These are phyloP conservation scores for Herpailurus yagouaroundi DNA, from an alignment of 2,113 vertebrate species.

Conservation along the genomic window DNA sequence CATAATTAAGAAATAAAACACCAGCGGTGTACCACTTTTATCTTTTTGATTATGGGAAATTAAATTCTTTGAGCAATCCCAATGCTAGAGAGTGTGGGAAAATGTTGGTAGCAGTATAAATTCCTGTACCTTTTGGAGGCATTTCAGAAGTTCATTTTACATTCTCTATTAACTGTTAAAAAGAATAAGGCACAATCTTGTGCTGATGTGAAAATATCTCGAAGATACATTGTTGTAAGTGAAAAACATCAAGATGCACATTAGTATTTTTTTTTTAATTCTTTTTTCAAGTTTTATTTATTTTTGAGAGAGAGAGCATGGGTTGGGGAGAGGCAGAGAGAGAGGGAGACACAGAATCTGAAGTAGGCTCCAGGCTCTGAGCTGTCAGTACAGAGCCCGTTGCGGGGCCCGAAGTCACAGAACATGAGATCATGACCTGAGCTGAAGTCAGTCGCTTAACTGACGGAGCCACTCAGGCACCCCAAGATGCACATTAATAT, in stretches of 20 bases:
- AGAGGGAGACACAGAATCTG: no score
- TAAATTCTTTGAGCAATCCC: slow-evolving; percentile 12
- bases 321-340: no score
- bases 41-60: background rate
- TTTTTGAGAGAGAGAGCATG: no score
- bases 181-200: background rate
- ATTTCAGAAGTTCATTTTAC: background rate
- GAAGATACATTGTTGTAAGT: background rate
- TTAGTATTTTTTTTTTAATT: background rate
- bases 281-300: no score
- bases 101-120: background rate
- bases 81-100: background rate
- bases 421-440: no score
- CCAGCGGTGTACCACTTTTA: background rate
- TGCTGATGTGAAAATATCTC: slow-evolving; percentile 17
- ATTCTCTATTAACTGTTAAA: background rate
- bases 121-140: background rate
- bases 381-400: no score
- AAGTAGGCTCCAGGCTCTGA: no score
- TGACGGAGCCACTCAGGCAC: no score
- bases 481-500: background rate
- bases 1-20: slow-evolving; percentile 26
- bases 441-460: no score
- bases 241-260: background rate
- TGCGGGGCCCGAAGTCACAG: no score